Evolutionary conservation across 35 echinoderm and acorn worm genomes (phyloP), one percentile per base, ranked within the genome.

Genomic region (Ophioderma brevispina): DNA sequence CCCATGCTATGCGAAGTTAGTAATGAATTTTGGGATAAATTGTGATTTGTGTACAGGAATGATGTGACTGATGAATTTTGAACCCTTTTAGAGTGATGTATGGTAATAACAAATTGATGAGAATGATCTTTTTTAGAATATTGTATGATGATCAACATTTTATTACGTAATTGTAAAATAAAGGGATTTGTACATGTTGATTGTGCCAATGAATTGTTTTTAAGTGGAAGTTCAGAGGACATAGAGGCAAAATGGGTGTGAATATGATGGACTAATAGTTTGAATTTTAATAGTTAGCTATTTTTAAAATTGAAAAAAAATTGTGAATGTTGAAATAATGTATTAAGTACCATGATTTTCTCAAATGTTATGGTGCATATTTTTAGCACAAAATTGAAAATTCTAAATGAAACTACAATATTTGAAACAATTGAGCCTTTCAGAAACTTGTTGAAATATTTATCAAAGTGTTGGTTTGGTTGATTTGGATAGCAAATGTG

Each of bases 201-300:
- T 8, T 70, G 59, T 70, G 59, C 59, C 59, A 70, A 70, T 70
- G 59, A 70, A 70, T 15, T 70, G 59, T 15, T 11, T 8, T 21
- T 52, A 52, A 52, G 59, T 25, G 10, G 28, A 70, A 70, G 59
- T 70, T 70, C 41, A 46, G 41, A 46, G 17, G 41, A n/a, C n/a
- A n/a, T 46, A 17, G 59, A 70, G 17, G 28, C 8, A 70, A 70
- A 25, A 25, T 70, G 59, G 59, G 59, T 70, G 5, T 70, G 59
- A 70, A 70, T 70, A 46, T 46, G n/a, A n/a, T n/a, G n/a, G n/a
- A 46, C 41, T 17, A 46, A 46, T 46, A 46, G 17, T 13, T 70
- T 70, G 59, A 70, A 70, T 70, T 70, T 52, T 70, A 25, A 70
- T 70, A 70, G 15, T 70, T 70, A n/a, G n/a, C n/a, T n/a, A n/a